phyloP scores from a whole-genome alignment of 2,888 invertebrate genomes.

The Leuctra nigra region DNA sequence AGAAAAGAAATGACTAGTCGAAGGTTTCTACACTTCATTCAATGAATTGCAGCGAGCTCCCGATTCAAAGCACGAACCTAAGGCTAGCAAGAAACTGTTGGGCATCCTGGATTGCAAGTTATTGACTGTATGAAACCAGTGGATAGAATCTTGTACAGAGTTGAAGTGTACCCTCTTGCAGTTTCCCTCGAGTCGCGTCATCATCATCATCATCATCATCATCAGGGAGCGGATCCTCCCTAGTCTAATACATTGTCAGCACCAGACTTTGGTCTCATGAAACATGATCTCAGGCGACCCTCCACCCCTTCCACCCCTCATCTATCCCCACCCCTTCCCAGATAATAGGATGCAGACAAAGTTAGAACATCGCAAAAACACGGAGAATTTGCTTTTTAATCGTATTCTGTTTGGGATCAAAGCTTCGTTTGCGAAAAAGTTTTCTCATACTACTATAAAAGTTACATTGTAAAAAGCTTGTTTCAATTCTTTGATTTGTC shows the following conservation, averaged over 20 bases:
- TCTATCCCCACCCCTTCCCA: neutral
- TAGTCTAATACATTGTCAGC: slow-evolving; percentile 15
- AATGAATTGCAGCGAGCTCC: neutral
- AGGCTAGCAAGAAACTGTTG: neutral
- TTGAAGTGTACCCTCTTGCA: neutral
- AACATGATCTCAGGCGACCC: neutral
- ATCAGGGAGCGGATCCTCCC: slow-evolving; percentile 2
- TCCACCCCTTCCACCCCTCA: neutral
- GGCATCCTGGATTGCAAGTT: neutral
- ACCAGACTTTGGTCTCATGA: slow-evolving; percentile 1
- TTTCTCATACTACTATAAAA: too few species aligned
- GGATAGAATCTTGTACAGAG: neutral
- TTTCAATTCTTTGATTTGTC: too few species aligned
- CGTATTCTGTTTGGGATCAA: too few species aligned
- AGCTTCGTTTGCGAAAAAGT: too few species aligned
- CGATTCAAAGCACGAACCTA: slow-evolving; percentile 1
- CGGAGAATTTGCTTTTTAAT: neutral
- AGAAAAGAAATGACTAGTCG: neutral
- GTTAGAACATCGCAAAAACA: neutral
- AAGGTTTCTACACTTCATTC: neutral
- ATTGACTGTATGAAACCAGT: neutral
- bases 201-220: slow-evolving; percentile 11
- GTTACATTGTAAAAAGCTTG: too few species aligned
- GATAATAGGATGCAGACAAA: neutral
- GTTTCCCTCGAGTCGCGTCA: neutral